Base-by-base conservation (phyloP, 2,113 vertebrate species). In the Bambusicola thoracicus region DNA sequence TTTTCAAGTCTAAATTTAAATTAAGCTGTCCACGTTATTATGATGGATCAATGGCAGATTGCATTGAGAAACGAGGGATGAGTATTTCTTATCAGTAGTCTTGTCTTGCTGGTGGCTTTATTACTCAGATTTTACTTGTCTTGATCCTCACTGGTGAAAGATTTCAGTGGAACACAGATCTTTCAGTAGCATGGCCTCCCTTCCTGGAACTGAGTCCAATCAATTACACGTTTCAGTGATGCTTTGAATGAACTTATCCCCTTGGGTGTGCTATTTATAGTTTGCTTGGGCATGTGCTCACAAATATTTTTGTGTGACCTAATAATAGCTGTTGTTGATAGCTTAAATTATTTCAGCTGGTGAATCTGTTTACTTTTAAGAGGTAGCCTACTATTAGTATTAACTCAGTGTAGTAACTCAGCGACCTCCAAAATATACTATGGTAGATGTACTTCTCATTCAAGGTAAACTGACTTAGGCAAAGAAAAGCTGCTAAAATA, bases 241-340 rank as follows among this genome's bases (percentile, higher is more conserved):
- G 58, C 49, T 85, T 21, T 58, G 36, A 41, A 34, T 30, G 36
- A 79, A 5, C 21, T 32, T 36, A 2, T 61, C 61, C 67, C 73
- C 58, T 85, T n/a, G 51, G 8, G 5, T 7, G 30, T 61, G 66
- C 51, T 94, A 3, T 92, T 76, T 66, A 34, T 79, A 56, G 58
- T 78, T 55, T 83, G 55, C 74, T 74, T 4, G 20, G 65, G 46
- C 86, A 44, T 8, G 24, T 20, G 25, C 36, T 91, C 32, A 21
- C 46, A 30, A 51, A 43, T 70, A 36, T 87, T 89, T 51, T 76
- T 40, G 87, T 74, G 41, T 92, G 58, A 66, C 75, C 67, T 89
- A 80, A 56, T 84, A 67, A 67, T 55, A 79, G 49, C 68, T 87
- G 6, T 77, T 79, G n/a, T 61, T 61, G 73, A 83, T 70, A 55